Evolutionary conservation across 2,797 vertebrate genomes (phyloP).

Genomic region (Muscicapa striata): DNA sequence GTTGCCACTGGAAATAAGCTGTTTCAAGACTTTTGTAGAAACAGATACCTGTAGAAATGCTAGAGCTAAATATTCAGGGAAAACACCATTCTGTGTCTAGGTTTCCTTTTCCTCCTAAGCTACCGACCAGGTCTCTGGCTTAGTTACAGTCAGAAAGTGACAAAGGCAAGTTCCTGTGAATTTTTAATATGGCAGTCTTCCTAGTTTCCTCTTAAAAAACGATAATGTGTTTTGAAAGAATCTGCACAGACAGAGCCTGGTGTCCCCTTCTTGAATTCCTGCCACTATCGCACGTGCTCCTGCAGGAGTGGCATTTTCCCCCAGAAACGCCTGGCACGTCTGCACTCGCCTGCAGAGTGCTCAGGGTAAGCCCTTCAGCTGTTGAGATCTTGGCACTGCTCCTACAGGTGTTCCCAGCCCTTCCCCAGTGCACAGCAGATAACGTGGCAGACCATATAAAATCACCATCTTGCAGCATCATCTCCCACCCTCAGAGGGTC

Average conservation of each 20-base stretch:
- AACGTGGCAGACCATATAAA: not conserved
- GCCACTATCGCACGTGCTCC: rapidly evolving
- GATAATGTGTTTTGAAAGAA: not conserved
- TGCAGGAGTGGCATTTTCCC: rapidly evolving
- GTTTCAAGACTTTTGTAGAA: not conserved
- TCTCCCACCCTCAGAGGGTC: not conserved
- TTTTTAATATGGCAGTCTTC: not conserved
- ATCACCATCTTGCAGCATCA: not conserved
- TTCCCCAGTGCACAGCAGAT: not conserved
- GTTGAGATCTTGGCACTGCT: not conserved
- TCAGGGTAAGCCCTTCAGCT: not conserved
- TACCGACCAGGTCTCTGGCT: not conserved
- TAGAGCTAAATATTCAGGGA: not conserved
- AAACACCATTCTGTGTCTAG: not conserved
- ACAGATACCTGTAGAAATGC: not conserved
- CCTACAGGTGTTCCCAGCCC: not conserved
- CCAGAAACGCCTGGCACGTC: rapidly evolving
- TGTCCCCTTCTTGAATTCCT: not conserved
- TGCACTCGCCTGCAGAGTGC: rapidly evolving
- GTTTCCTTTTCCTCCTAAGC: not conserved
- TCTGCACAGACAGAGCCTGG: not conserved
- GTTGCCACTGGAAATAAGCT: not conserved
- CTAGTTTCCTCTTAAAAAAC: not conserved
- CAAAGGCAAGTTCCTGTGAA: not conserved
- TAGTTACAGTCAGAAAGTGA: not conserved